Percentiles rank a stretch among this genome's conserved stretches.
Conservation (phyloP, 2,113 vertebrate species). For the Poicephalus meyeri region DNA sequence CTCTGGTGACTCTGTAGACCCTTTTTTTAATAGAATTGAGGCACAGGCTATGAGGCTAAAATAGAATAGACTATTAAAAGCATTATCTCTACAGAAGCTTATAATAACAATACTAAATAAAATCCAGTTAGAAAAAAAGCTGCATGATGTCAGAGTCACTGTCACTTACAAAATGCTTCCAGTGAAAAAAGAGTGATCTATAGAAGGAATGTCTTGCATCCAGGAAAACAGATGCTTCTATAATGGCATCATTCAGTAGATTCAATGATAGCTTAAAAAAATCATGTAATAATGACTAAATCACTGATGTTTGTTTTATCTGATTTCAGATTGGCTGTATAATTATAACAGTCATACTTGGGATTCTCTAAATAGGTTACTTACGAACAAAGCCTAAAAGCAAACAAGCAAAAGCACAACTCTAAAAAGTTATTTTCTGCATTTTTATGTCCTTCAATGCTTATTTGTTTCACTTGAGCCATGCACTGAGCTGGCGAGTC, state of each 20-base stretch:
- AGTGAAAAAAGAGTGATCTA: not conserved
- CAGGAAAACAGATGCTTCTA: not conserved
- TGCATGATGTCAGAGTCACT: not conserved
- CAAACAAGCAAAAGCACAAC: not conserved
- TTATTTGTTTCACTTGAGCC: not conserved
- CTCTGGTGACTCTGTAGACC: constrained; percentile 20
- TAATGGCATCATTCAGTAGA: not conserved
- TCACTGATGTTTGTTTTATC: not conserved
- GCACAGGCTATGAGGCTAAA: not conserved
- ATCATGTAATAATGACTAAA: not conserved
- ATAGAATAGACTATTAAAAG: constrained; percentile 34
- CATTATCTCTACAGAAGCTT: not conserved
- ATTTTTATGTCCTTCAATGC: not conserved
- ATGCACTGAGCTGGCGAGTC: not conserved
- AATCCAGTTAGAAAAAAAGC: not conserved
- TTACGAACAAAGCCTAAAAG: not conserved
- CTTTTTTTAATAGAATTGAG: constrained; percentile 19
- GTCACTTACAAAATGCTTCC: not conserved
- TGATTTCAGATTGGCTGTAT: not conserved
- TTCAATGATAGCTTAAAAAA: not conserved
- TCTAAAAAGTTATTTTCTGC: not conserved
- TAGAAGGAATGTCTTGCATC: not conserved
- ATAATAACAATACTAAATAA: constrained; percentile 1
- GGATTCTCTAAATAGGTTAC: not conserved
- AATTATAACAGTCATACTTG: not conserved